phyloP scores from a whole-genome alignment of 2,797 vertebrate genomes.

The Miopithecus talapoin region DNA sequence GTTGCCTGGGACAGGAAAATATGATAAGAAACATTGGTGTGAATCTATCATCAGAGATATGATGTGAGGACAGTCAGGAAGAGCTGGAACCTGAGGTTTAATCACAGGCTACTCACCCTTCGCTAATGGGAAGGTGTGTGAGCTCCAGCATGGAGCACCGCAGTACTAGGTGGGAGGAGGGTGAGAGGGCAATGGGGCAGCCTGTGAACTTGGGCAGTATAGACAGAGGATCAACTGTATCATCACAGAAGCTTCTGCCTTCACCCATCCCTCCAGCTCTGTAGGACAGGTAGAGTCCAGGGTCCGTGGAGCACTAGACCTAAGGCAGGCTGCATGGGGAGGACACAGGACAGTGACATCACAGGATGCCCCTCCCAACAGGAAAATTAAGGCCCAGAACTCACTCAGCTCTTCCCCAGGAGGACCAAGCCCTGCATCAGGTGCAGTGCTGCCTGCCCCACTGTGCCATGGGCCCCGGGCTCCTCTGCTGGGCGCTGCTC shows the following conservation, averaged over 20 bases:
- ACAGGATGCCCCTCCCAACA: background rate
- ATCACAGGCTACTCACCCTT: background rate
- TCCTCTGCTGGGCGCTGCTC: background rate
- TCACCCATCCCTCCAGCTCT: background rate
- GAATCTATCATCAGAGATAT: background rate
- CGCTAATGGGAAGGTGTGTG: no score
- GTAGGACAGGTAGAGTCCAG: background rate
- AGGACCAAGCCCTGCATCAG: background rate
- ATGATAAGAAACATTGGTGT: background rate
- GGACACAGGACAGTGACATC: no score
- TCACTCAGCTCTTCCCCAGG: background rate
- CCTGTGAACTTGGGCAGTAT: fast-evolving
- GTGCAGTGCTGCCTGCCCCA: fast-evolving
- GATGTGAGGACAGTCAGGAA: background rate
- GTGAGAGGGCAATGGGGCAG: fast-evolving
- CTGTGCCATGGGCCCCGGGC: no score
- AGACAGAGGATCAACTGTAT: background rate
- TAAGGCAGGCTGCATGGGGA: background rate
- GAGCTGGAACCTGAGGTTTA: background rate
- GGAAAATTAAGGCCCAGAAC: background rate
- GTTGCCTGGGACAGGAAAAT: no score
- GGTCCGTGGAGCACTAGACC: fast-evolving
- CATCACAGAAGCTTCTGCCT: no score
- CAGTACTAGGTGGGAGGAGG: background rate
- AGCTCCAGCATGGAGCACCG: fast-evolving